These are phyloP conservation scores for Rutpela maculata DNA, from an alignment of 2,888 invertebrate genomes.

Conservation along the genomic window DNA sequence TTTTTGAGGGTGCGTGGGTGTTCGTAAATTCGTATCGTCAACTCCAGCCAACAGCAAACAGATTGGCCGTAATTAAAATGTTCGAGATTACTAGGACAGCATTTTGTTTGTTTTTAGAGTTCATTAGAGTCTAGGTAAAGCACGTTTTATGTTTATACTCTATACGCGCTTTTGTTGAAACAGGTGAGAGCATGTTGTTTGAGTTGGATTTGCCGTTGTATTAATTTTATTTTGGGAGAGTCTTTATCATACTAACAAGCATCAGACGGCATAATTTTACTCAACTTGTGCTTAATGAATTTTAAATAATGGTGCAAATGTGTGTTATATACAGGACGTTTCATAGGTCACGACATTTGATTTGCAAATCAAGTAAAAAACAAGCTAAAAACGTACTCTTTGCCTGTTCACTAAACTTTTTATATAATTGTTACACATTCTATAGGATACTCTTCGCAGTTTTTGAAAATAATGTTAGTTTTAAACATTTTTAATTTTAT, in stretches of 20 bases:
- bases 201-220: neutral
- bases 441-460: too few relatives aligned
- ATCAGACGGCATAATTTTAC: neutral
- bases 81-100: slow-evolving; percentile 6
- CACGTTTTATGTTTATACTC: slow-evolving; percentile 1
- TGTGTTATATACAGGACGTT: too few relatives aligned
- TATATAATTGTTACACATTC: too few relatives aligned
- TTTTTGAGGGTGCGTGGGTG: slow-evolving; percentile 11
- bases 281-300: too few relatives aligned
- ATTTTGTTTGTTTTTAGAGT: slow-evolving; percentile 14
- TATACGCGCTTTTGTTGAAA: neutral
- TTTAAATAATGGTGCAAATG: too few relatives aligned
- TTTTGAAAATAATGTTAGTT: too few relatives aligned
- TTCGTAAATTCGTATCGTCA: slow-evolving; percentile 26
- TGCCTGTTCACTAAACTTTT: too few relatives aligned
- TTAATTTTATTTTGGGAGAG: neutral
- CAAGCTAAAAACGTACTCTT: too few relatives aligned
- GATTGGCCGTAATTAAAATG: slow-evolving; percentile 20
- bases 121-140: slow-evolving; percentile 9
- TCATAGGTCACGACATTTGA: too few relatives aligned
- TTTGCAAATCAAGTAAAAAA: too few relatives aligned
- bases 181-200: neutral
- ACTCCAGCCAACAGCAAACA: slow-evolving; percentile 13
- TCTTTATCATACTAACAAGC: neutral
- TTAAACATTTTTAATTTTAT: too few relatives aligned